Conservation (phyloP, 2,113 vertebrate genomes). For the Argyrosomus japonicus region DNA sequence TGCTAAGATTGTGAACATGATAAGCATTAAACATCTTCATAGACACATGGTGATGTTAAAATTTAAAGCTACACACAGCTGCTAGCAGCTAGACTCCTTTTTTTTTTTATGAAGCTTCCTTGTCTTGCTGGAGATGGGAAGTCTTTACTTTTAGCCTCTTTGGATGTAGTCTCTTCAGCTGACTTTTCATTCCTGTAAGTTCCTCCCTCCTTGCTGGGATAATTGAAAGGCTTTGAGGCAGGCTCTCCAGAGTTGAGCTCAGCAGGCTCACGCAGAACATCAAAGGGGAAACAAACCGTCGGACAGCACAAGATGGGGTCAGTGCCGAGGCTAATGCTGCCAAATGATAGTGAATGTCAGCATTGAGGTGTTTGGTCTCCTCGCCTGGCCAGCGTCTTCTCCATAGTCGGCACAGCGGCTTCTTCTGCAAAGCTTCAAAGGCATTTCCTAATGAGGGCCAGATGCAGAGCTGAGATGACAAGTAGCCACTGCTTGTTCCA, state of each 20-base stretch:
- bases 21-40: not conserved
- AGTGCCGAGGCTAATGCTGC: not conserved
- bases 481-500: slow-evolving; percentile 36
- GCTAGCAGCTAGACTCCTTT: not conserved
- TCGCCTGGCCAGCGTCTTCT: not conserved
- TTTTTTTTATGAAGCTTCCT: not conserved
- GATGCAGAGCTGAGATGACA: slow-evolving; percentile 51
- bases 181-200: slow-evolving; percentile 24
- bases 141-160: not conserved
- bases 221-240: slow-evolving; percentile 67
- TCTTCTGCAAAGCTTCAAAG: slow-evolving; percentile 57
- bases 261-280: slow-evolving; percentile 48
- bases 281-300: slow-evolving; percentile 30
- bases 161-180: not conserved
- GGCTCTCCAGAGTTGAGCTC: slow-evolving; percentile 26
- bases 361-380: slow-evolving; percentile 41
- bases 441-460: slow-evolving; percentile 66
- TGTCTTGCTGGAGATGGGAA: not conserved
- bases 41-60: not conserved
- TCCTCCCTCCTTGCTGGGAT: slow-evolving; percentile 46
- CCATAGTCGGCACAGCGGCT: slow-evolving; percentile 37
- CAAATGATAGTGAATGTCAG: slow-evolving; percentile 23
- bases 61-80: not conserved
- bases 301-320: slow-evolving; percentile 38
- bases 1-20: not conserved